phyloP scores from a whole-genome alignment of 2,888 invertebrate species.

The Caenorhabditis plicata region DNA sequence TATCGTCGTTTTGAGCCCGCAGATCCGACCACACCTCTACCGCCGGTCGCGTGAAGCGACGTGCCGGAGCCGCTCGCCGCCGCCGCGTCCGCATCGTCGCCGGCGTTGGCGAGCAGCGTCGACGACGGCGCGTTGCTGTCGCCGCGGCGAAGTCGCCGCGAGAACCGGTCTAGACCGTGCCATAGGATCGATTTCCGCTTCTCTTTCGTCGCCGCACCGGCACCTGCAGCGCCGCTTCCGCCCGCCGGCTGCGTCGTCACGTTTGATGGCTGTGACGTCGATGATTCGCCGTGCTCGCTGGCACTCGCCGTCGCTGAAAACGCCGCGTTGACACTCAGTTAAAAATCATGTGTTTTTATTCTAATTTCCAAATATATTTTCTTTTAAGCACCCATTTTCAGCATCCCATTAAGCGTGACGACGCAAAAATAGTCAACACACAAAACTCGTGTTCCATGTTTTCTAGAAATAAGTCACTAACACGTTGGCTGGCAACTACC shows the following conservation, averaged over 20 bases:
- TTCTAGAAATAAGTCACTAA: conserved; percentile 20
- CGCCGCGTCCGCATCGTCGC: conserved; percentile 1
- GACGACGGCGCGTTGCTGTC: conserved; percentile 31
- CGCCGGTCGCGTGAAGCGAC: conserved; percentile 28
- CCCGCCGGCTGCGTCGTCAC: too few species aligned
- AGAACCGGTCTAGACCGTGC: conserved; percentile 52
- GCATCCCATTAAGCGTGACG: background rate
- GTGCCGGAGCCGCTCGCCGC: conserved; percentile 22
- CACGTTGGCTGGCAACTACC: conserved; percentile 32
- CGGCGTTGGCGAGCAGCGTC: conserved; percentile 27
- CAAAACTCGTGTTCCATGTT: too few species aligned
- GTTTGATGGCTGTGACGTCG: too few species aligned
- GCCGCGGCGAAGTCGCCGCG: conserved; percentile 37
- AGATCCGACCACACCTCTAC: conserved; percentile 39
- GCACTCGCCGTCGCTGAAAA: too few species aligned
- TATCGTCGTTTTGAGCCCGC: conserved; percentile 45
- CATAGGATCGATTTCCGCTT: conserved; percentile 47
- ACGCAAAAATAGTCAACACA: background rate
- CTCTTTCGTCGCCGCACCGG: conserved; percentile 28
- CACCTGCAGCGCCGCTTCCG: conserved; percentile 30
- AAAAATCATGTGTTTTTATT: conserved; percentile 28
- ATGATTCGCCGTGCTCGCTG: too few species aligned
- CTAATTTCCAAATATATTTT: conserved; percentile 18
- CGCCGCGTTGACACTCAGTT: conserved; percentile 25
- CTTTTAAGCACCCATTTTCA: conserved; percentile 4